phyloP scores from a whole-genome alignment of 2,888 invertebrate genomes.

The Galerucella pusilla region DNA sequence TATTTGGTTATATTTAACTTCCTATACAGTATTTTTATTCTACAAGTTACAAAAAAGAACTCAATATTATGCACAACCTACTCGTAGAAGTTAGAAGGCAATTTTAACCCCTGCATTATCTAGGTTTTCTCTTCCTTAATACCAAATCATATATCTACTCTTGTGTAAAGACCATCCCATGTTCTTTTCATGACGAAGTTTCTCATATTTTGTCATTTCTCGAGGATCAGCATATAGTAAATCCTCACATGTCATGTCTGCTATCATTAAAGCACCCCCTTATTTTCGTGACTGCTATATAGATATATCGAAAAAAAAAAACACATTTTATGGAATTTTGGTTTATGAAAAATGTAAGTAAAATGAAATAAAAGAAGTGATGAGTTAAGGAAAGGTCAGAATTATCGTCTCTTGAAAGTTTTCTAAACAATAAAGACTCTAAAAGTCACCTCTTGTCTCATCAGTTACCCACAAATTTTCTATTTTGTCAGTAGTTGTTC shows the following conservation, averaged over 20 bases:
- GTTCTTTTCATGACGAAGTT: constrained; percentile 31
- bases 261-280: constrained; percentile 10
- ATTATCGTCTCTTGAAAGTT: not conserved
- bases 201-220: constrained; percentile 34
- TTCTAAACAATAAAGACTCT: too few species aligned
- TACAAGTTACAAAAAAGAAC: not conserved
- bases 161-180: constrained; percentile 28
- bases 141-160: constrained; percentile 17
- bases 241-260: constrained; percentile 26
- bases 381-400: not conserved
- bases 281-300: not conserved
- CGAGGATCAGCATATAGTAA: constrained; percentile 33
- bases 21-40: not conserved
- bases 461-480: too few species aligned
- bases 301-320: too few species aligned
- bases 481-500: too few species aligned
- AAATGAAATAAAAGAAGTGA: not conserved
- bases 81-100: not conserved
- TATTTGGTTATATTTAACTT: too few species aligned
- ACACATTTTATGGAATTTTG: not conserved
- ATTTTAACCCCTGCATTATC: constrained; percentile 6
- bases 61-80: too few species aligned
- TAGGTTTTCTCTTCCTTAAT: constrained; percentile 14
- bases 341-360: not conserved
- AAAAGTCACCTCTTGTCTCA: too few species aligned